A percentile compares a stretch with the other conserved stretches of the same genome.
phyloP scores from a whole-genome alignment of 2,888 invertebrate species.

The Hyles lineata region DNA sequence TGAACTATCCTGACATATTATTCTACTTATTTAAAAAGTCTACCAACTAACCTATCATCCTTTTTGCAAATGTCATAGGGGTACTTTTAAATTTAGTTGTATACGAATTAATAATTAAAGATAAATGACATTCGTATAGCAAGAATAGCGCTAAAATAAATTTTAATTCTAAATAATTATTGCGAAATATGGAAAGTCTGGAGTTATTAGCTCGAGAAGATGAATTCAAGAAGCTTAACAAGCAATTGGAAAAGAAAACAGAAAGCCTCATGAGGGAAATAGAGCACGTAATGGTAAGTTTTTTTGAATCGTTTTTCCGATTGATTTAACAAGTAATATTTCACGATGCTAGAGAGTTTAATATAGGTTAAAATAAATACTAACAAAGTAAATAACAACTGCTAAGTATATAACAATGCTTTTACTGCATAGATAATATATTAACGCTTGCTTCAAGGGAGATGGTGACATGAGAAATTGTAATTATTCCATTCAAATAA shows the following conservation, averaged over 20 bases:
- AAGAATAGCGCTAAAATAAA: too few species aligned
- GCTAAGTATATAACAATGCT: too few species aligned
- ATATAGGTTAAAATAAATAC: too few species aligned
- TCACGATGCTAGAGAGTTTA: too few species aligned
- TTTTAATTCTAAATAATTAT: neutral
- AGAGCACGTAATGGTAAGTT: slow-evolving; percentile 71
- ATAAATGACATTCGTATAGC: neutral
- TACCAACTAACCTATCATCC: neutral
- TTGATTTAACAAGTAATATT: neutral
- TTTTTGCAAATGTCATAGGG: neutral
- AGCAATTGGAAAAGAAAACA: slow-evolving; percentile 77
- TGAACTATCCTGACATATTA: slow-evolving; percentile 48
- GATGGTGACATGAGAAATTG: too few species aligned
- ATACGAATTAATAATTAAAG: slow-evolving; percentile 19
- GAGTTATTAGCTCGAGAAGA: slow-evolving; percentile 75
- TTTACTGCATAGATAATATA: too few species aligned
- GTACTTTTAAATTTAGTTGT: neutral
- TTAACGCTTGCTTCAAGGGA: too few species aligned
- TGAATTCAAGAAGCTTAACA: slow-evolving; percentile 77
- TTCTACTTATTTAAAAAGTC: slow-evolving; percentile 41
- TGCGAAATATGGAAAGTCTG: slow-evolving; percentile 67
- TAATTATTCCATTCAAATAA: neutral
- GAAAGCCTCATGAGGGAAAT: slow-evolving; percentile 77
- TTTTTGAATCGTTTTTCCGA: neutral
- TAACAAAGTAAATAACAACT: too few species aligned